Conservation (phyloP, 2,888 invertebrate genomes). For the Drosophila mulleri region DNA sequence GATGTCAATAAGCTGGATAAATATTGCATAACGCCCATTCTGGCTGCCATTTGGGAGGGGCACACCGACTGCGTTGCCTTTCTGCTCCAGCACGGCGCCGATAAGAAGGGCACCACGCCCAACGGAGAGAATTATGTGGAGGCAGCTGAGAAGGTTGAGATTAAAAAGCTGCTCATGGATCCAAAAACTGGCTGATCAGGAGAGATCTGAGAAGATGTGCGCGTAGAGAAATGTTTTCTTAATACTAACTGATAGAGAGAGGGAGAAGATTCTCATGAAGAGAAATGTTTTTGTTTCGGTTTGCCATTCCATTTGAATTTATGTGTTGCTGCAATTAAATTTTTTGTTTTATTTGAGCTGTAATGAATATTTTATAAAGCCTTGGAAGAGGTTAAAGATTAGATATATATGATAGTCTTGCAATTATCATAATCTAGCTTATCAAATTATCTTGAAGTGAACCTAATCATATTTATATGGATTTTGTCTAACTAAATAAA, state of each 20-base stretch:
- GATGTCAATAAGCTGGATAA: conserved; percentile 97
- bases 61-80: conserved; percentile 96
- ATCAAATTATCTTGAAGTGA: no score
- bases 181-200: background rate
- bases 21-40: conserved; percentile 96
- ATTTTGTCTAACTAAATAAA: no score
- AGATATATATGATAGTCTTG: no score
- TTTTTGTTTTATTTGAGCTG: background rate
- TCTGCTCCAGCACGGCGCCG: conserved; percentile 90
- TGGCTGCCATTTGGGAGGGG: conserved; percentile 98
- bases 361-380: background rate
- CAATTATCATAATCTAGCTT: no score
- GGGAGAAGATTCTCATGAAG: background rate
- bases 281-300: background rate
- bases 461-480: no score
- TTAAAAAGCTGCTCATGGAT: conserved; percentile 36
- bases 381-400: no score
- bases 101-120: conserved; percentile 35
- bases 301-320: background rate
- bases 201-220: no score
- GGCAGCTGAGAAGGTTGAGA: conserved; percentile 52
- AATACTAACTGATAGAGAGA: no score
- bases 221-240: no score
- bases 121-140: conserved; percentile 45
- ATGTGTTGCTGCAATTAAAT: background rate